A percentile compares a stretch with the other conserved stretches of the same genome.
phyloP scores from a whole-genome alignment of 1,140 invertebrate genomes.

The Wiebesia pumilae region DNA sequence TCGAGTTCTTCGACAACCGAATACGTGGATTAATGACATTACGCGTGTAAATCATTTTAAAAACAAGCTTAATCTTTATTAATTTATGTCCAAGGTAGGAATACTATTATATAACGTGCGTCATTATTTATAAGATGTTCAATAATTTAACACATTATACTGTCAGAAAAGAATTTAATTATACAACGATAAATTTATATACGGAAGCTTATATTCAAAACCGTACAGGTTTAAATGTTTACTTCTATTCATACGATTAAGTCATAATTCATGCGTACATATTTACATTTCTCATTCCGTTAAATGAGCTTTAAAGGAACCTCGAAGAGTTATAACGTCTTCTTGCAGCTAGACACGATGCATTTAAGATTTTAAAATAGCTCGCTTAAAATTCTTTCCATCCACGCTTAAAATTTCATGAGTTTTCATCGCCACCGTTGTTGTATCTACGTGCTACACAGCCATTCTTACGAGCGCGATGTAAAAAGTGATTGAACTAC shows the following conservation, averaged over 20 bases:
- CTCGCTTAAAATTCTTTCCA: background rate
- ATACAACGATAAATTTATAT: conserved; percentile 9
- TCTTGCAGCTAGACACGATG: background rate
- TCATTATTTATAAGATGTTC: conserved; percentile 8
- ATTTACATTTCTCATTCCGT: background rate
- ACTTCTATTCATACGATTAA: background rate
- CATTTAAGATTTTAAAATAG: background rate
- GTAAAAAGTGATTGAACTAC: background rate
- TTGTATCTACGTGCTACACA: background rate
- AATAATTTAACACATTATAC: conserved; percentile 2
- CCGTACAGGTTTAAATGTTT: background rate
- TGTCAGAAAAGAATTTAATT: background rate
- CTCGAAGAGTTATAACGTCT: background rate
- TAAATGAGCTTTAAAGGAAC: background rate
- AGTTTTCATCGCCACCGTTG: background rate
- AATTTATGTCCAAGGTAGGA: background rate
- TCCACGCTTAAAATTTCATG: background rate
- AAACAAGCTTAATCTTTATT: conserved; percentile 2
- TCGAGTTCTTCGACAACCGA: background rate
- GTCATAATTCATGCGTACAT: background rate
- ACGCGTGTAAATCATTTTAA: background rate
- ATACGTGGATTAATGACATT: background rate
- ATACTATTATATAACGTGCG: background rate
- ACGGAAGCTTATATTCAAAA: background rate
- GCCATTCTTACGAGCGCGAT: background rate